Percentiles rank a stretch among this genome's conserved stretches.
phyloP scores from a whole-genome alignment of 2,113 vertebrate species.

The Dryoscopus gambensis region DNA sequence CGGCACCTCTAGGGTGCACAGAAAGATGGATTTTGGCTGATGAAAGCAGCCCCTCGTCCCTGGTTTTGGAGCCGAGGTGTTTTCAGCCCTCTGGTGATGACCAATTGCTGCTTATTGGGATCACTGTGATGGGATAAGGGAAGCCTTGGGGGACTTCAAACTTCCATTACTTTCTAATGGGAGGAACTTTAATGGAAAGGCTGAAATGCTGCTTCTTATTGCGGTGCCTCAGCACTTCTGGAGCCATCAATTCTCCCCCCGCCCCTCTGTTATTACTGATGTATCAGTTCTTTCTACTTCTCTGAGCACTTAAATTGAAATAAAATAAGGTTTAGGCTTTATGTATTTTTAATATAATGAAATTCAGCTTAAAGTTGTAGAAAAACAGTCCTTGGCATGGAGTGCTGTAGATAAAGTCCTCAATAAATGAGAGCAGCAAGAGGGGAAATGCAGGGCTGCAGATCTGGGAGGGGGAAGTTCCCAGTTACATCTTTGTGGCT shows the following conservation, averaged over 20 bases:
- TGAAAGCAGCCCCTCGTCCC: not conserved
- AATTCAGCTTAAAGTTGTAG: constrained; percentile 54
- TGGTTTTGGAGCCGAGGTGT: not conserved
- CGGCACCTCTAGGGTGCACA: accelerated
- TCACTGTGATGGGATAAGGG: constrained; percentile 46
- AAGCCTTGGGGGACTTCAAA: constrained; percentile 20
- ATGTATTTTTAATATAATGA: constrained; percentile 72
- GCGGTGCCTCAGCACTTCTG: constrained; percentile 59
- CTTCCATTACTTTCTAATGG: constrained; percentile 66
- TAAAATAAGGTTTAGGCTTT: constrained; percentile 71
- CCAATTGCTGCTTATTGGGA: constrained; percentile 40
- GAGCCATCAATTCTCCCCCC: constrained; percentile 68
- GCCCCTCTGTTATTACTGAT: constrained; percentile 54
- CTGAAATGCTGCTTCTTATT: constrained; percentile 54
- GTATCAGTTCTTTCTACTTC: constrained; percentile 75
- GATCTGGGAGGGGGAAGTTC: not conserved
- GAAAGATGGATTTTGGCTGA: not conserved
- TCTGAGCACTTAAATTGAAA: constrained; percentile 73
- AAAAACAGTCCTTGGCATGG: not conserved
- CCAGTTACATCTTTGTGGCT: not conserved
- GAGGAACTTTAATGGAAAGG: constrained; percentile 66
- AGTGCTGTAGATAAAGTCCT: not conserved
- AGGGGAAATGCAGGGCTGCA: not conserved
- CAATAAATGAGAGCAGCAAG: not conserved
- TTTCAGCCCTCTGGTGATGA: constrained; percentile 16